phyloP scores from a whole-genome alignment of 2,113 vertebrate species.

The Strix uralensis region DNA sequence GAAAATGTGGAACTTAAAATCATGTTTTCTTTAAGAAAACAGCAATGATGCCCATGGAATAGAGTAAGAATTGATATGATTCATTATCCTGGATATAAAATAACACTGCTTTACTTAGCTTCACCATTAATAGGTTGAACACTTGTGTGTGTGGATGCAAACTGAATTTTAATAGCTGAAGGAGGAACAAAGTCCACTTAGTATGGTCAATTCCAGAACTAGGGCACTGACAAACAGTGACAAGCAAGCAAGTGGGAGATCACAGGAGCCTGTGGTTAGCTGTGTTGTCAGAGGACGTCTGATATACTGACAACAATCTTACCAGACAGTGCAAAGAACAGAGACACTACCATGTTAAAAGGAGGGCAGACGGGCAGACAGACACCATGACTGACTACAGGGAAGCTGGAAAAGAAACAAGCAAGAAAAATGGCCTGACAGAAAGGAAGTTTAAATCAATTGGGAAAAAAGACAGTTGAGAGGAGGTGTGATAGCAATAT shows the following conservation, averaged over 20 bases:
- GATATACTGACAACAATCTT: neutral
- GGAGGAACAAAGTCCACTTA: neutral
- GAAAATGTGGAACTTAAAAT: neutral
- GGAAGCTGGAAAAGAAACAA: neutral
- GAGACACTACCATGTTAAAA: neutral
- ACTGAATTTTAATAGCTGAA: neutral
- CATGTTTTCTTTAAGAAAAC: neutral
- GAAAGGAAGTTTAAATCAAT: neutral
- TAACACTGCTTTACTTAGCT: neutral
- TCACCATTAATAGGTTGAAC: neutral
- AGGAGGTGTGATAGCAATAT: neutral
- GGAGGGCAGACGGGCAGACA: neutral
- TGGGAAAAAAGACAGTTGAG: neutral
- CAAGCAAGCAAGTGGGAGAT: neutral
- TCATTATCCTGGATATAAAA: neutral
- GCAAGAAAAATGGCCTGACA: neutral
- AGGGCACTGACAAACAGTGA: neutral
- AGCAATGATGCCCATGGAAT: neutral
- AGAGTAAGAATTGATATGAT: neutral
- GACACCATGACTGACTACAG: neutral
- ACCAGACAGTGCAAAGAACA: neutral
- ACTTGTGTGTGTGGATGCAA: neutral
- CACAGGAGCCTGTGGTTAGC: neutral
- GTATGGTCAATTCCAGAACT: neutral
- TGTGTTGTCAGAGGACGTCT: neutral